Percentiles rank a stretch among this genome's conserved stretches.
Evolutionary conservation across 2,888 invertebrate genomes (phyloP).

Genomic region (Odontocerum albicorne): DNA sequence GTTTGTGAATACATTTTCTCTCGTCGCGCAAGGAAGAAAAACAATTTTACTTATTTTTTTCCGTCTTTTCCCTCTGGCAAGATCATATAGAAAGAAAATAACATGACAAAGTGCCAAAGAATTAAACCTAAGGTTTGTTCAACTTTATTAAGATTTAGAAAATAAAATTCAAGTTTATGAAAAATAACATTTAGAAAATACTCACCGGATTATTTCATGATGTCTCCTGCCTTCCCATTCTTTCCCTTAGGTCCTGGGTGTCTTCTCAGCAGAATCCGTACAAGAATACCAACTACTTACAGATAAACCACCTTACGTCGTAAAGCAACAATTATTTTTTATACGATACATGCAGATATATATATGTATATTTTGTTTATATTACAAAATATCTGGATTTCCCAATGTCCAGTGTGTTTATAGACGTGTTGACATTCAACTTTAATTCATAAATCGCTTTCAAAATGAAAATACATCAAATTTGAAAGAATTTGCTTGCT

Average conservation of each 20-base stretch:
- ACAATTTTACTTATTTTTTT: no score
- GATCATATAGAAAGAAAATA: no score
- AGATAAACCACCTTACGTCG: slow-evolving; percentile 14
- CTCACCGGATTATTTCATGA: slow-evolving; percentile 36
- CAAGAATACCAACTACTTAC: not conserved
- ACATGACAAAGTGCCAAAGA: no score
- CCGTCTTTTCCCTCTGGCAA: no score
- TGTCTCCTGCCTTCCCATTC: slow-evolving; percentile 34
- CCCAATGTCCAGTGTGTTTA: slow-evolving; percentile 1
- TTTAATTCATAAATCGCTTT: not conserved
- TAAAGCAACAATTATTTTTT: slow-evolving; percentile 20
- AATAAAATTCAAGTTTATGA: no score
- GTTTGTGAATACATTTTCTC: no score
- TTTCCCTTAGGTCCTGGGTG: slow-evolving; percentile 21
- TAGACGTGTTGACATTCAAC: not conserved
- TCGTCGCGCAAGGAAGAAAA: no score
- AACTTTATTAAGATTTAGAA: no score
- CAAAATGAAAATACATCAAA: not conserved
- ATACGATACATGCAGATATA: not conserved
- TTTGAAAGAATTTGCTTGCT: slow-evolving; percentile 3
- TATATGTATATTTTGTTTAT: not conserved
- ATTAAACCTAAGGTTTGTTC: no score
- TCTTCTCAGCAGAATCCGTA: slow-evolving; percentile 6
- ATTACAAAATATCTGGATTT: not conserved
- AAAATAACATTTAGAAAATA: no score